These are phyloP conservation scores for Pseudomyrmex sp. DNA, from an alignment of 1,140 invertebrate genomes.

Conservation along the genomic window DNA sequence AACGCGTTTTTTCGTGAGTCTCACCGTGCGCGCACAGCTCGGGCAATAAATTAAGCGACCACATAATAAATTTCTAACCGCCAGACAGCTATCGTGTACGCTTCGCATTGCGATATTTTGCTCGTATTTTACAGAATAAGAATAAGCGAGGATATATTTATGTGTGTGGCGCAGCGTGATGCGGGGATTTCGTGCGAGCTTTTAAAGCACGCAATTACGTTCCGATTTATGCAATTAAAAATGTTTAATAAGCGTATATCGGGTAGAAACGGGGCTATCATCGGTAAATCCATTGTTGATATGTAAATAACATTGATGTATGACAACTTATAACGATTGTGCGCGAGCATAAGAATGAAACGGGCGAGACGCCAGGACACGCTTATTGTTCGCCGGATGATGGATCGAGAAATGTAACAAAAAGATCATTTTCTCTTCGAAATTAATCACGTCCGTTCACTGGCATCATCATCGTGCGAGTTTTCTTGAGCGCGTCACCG, in stretches of 20 bases:
- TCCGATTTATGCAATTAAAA: conserved; percentile 20
- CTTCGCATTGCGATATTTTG: conserved; percentile 47
- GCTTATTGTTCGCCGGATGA: conserved; percentile 55
- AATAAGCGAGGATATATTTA: conserved; percentile 27
- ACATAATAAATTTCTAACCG: conserved; percentile 50
- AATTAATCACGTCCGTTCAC: conserved; percentile 71
- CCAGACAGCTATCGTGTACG: conserved; percentile 18
- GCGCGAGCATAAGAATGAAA: conserved; percentile 16
- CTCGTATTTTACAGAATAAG: conserved; percentile 47
- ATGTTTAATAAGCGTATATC: conserved; percentile 36
- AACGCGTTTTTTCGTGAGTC: conserved; percentile 29
- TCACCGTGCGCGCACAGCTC: neutral
- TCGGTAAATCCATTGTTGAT: conserved; percentile 44
- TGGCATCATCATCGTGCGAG: neutral
- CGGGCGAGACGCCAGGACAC: conserved; percentile 39
- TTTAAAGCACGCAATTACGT: conserved; percentile 1
- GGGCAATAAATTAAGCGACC: conserved; percentile 33
- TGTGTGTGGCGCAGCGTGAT: neutral
- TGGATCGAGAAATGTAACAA: conserved; percentile 60
- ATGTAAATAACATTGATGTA: conserved; percentile 67
- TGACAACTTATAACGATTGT: conserved; percentile 66
- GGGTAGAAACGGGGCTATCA: neutral
- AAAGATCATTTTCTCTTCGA: conserved; percentile 68
- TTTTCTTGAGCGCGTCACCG: neutral
- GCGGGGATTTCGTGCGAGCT: neutral